Conservation (phyloP, 2,888 invertebrate species). For the Leptura quadrifasciata region DNA sequence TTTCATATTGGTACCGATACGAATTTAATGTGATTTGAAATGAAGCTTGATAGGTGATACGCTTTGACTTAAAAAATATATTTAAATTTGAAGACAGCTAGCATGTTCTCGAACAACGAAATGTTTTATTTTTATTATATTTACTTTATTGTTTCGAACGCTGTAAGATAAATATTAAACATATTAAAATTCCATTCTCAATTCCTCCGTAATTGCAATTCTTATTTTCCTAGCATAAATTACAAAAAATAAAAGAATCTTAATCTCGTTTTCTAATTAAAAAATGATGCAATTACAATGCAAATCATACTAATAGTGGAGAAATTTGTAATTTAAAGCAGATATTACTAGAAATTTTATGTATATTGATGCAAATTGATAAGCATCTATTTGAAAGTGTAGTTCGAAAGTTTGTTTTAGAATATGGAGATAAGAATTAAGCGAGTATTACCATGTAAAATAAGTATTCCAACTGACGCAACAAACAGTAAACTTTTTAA, state of each 20-base stretch:
- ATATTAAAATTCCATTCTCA: no score
- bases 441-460: slow-evolving; percentile 44
- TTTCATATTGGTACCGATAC: no score
- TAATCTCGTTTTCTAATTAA: background rate
- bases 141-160: no score
- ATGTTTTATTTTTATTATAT: no score
- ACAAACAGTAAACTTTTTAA: slow-evolving; percentile 57
- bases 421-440: slow-evolving; percentile 34
- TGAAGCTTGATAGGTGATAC: no score
- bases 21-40: no score
- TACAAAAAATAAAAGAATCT: background rate
- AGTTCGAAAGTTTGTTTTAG: slow-evolving; percentile 27
- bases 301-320: slow-evolving; percentile 17
- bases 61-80: no score
- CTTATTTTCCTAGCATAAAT: background rate
- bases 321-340: slow-evolving; percentile 36
- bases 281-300: slow-evolving; percentile 19
- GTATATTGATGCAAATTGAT: slow-evolving; percentile 29
- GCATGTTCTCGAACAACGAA: no score
- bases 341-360: slow-evolving; percentile 16
- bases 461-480: slow-evolving; percentile 47
- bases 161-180: no score
- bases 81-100: no score
- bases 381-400: slow-evolving; percentile 24
- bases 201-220: slow-evolving; percentile 9